Conservation (phyloP, 2,797 vertebrate genomes). For the Setipinna tenuifilis region DNA sequence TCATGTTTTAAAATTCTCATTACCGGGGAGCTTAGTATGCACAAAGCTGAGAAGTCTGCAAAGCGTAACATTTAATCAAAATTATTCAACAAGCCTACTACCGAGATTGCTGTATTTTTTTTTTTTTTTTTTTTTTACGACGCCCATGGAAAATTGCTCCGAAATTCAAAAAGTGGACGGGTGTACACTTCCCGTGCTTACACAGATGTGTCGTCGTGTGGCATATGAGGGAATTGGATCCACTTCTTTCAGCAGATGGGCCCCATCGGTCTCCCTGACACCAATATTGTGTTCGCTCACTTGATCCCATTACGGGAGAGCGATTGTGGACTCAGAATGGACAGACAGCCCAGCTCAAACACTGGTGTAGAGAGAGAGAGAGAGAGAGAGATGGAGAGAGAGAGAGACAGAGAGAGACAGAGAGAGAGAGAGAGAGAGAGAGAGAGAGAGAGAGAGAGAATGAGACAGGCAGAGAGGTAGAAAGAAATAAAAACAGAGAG, state of each 20-base stretch:
- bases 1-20: conserved; percentile 25
- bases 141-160: background rate
- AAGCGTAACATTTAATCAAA: conserved; percentile 26
- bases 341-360: background rate
- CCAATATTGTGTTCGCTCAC: conserved; percentile 38
- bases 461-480: too few species aligned
- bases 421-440: background rate
- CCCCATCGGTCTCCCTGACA: conserved; percentile 45
- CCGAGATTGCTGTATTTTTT: background rate
- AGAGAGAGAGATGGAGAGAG: background rate
- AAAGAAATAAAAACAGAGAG: too few species aligned
- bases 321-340: conserved; percentile 5
- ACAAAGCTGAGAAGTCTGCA: background rate
- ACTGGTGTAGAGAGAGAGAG: background rate
- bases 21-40: conserved; percentile 17
- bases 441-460: background rate
- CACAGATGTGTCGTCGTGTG: background rate
- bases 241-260: conserved; percentile 37
- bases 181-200: background rate
- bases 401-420: background rate
- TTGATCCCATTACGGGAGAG: conserved; percentile 33
- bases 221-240: conserved; percentile 31
- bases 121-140: background rate
- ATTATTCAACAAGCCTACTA: conserved; percentile 18
- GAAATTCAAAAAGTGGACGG: conserved; percentile 2